Conservation (phyloP, 2,797 vertebrate genomes). For the Enoplosus armatus region DNA sequence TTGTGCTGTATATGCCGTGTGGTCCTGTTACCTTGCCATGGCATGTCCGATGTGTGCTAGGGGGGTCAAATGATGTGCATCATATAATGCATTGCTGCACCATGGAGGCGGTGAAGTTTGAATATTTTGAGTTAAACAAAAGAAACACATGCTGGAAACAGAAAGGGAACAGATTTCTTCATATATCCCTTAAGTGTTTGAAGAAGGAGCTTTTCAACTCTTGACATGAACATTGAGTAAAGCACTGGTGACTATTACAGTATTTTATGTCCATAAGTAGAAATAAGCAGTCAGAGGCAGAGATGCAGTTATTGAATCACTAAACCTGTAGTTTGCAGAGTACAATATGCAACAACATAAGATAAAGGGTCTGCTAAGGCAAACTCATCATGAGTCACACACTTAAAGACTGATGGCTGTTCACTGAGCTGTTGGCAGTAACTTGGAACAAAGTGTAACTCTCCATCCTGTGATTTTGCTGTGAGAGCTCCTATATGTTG, state of each 20-base stretch:
- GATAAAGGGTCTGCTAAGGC: constrained; percentile 30
- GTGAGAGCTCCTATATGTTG: constrained; percentile 59
- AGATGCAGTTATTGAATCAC: constrained; percentile 36
- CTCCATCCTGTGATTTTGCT: constrained; percentile 49
- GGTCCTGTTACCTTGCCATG: constrained; percentile 5
- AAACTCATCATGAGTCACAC: constrained; percentile 27
- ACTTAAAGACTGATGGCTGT: constrained; percentile 32
- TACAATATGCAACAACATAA: constrained; percentile 15
- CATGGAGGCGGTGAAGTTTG: background rate
- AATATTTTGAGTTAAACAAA: background rate
- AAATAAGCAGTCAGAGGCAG: constrained; percentile 22
- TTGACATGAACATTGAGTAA: constrained; percentile 31
- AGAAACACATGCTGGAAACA: constrained; percentile 10
- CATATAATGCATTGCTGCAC: constrained; percentile 6
- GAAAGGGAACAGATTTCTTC: background rate
- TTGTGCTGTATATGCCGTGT: constrained; percentile 8
- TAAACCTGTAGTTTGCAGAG: constrained; percentile 34
- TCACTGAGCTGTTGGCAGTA: constrained; percentile 29
- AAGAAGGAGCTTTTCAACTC: constrained; percentile 23
- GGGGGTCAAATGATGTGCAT: background rate
- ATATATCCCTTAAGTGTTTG: constrained; percentile 8
- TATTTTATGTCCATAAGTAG: constrained; percentile 35
- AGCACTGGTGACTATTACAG: constrained; percentile 14
- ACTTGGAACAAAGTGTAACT: constrained; percentile 30
- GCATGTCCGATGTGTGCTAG: background rate